Conservation (phyloP, 2,888 invertebrate species). For the Poecilobothrus nobilitatus region DNA sequence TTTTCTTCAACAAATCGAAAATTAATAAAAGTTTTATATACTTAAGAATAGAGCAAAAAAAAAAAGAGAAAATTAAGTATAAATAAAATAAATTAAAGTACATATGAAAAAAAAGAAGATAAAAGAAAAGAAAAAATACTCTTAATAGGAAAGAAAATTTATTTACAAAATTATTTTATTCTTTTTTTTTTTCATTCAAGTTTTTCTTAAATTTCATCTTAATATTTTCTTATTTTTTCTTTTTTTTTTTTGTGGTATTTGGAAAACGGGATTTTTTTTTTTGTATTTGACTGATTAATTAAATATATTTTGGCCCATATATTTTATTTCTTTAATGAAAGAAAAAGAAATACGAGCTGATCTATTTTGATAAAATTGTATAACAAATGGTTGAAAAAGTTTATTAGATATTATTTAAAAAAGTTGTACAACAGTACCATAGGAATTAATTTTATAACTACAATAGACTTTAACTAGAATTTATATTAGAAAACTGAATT, state of each 20-base stretch:
- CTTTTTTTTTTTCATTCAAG: too few relatives aligned
- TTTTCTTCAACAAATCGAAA: background rate
- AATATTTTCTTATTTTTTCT: too few relatives aligned
- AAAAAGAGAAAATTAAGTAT: background rate
- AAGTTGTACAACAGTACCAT: too few relatives aligned
- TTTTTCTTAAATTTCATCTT: too few relatives aligned
- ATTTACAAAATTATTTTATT: background rate
- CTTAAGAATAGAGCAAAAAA: background rate
- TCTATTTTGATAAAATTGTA: too few relatives aligned
- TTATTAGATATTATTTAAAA: too few relatives aligned
- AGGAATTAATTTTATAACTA: too few relatives aligned
- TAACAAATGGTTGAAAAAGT: too few relatives aligned
- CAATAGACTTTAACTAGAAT: too few relatives aligned
- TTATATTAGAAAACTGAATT: too few relatives aligned
- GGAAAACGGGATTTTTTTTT: background rate
- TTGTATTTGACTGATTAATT: slow-evolving; percentile 6
- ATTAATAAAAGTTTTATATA: background rate
- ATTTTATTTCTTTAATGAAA: background rate
- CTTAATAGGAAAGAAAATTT: background rate
- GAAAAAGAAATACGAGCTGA: too few relatives aligned
- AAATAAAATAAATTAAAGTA: background rate
- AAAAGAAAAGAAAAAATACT: background rate
- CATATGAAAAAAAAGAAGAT: background rate
- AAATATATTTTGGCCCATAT: background rate
- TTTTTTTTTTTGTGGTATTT: too few relatives aligned